Evolutionary conservation across 2,888 invertebrate genomes (phyloP), one percentile per base, ranked within the genome.

Genomic region (Parnassius mnemosyne): DNA sequence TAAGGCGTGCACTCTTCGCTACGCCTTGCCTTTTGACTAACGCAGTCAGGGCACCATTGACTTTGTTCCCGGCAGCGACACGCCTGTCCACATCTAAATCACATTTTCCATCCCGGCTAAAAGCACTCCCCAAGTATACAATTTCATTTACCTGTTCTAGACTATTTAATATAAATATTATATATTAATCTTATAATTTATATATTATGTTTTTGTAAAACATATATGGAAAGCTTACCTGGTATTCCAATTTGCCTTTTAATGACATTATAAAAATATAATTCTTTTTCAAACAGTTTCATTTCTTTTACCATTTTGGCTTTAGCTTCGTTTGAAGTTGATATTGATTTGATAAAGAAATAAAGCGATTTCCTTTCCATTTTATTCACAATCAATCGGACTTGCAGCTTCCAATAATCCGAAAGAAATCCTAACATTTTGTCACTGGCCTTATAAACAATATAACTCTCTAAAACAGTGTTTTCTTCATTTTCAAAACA

Each of bases 391-490:
- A 75, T 61, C 41, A 77, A 47, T 59, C 69, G 63, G 12, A 90
- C 80, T 73, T 79, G 74, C 1, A 90, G 69, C 76, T 80, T 89
- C 81, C 82, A 86, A 71, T 90, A 89, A 68, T 91, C 91, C n/a
- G 83, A 75, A 42, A 89, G 67, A 66, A 86, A 90, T 16, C 91
- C 91, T 61, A 91, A 70, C 87, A 90, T 88, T 71, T 84, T 86
- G 11, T 85, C 81, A 72, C 87, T 89, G 2, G 89, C 88, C 58
- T 75, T 77, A 25, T 71, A 53, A 10, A 86, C 66, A 41, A 53
- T 63, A 68, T 81, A 89, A 25, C 75, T 71, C 60, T 78, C 69
- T 57, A 83, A 66, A 9, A 64, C 44, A 34, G 67, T 66, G 25
- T 75, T 71, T 61, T 75, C 71, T 61, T 77, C 69, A 57, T 71